phyloP scores from a whole-genome alignment of 1,140 invertebrate genomes.

The Caenorhabditis latens region DNA sequence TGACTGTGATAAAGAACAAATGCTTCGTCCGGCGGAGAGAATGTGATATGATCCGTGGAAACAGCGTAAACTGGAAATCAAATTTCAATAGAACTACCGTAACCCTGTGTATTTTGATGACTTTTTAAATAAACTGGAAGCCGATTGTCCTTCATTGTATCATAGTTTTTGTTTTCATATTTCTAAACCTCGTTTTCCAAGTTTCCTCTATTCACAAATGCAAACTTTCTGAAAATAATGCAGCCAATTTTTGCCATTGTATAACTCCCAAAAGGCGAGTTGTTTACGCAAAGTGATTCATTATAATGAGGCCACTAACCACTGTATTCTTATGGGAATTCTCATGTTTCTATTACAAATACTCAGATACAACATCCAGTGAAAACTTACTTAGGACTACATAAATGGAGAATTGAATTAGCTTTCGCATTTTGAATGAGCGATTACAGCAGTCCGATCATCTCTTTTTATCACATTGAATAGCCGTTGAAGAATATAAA shows the following conservation, averaged over 20 bases:
- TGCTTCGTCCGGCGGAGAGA: slow-evolving; percentile 34
- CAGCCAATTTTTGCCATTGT: not conserved
- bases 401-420: not conserved
- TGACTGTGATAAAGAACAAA: slow-evolving; percentile 38
- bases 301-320: slow-evolving; percentile 36
- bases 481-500: not conserved
- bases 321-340: slow-evolving; percentile 19
- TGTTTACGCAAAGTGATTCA: slow-evolving; percentile 17
- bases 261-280: not conserved
- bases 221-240: not conserved
- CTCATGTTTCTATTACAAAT: not conserved
- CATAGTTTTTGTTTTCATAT: too few species aligned
- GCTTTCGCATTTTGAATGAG: not conserved
- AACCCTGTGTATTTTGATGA: not conserved
- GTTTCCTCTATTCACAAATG: too few species aligned
- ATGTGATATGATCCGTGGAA: slow-evolving; percentile 33
- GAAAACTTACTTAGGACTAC: slow-evolving; percentile 2
- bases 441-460: not conserved
- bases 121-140: too few species aligned
- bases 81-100: not conserved
- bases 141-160: too few species aligned
- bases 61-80: not conserved
- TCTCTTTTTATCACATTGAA: slow-evolving; percentile 39
- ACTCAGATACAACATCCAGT: not conserved
- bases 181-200: too few species aligned